Evolutionary conservation across 2,888 invertebrate genomes (phyloP), one percentile per base, ranked within the genome.

Genomic region (Bhutanitis thaidina): DNA sequence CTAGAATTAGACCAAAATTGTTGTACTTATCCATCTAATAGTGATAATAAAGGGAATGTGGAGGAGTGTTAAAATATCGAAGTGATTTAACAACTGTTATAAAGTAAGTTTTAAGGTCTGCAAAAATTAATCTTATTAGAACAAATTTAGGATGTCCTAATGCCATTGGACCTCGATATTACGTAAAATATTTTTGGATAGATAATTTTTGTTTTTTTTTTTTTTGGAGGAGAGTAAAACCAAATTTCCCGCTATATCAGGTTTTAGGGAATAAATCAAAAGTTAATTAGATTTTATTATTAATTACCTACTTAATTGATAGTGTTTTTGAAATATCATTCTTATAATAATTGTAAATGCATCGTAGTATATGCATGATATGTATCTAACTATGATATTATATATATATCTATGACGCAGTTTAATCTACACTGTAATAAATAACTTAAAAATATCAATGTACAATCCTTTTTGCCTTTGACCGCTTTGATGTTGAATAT

Each of bases 1-100:
- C 85, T 88, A 88, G 86, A 69, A 65, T 84, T 77, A 86, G 79
- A 86, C 61, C 76, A 76, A 75, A 76, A 77, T 80, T 77, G 77
- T 78, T 77, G 84, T 88, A 86, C 87, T 87, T 87, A 87, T 77
- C 80, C 81, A 85, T 79, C 85, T 71, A 53, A 68, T 80, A 77
- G 74, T 78, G 68, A 69, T 80, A 71, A 65, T 65, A 62, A 76
- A 74, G 87, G 87, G 86, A 87, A 86, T 86, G 82, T 65, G 66
- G 62, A 64, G 69, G 69, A 57, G 68, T 61, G 60, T 65, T 64
- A 57, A 63, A 60, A 62, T 27, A 64, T 69, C 68, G 67, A 67
- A 57, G 61, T 54, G 56, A 56, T 65, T 62, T 61, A 71, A 69
- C 71, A 71, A 58, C 70, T 73, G 72, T 70, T 72, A 54, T 60